These are phyloP conservation scores for Argynnis bischoffii DNA, from an alignment of 2,888 invertebrate genomes.

Conservation along the genomic window DNA sequence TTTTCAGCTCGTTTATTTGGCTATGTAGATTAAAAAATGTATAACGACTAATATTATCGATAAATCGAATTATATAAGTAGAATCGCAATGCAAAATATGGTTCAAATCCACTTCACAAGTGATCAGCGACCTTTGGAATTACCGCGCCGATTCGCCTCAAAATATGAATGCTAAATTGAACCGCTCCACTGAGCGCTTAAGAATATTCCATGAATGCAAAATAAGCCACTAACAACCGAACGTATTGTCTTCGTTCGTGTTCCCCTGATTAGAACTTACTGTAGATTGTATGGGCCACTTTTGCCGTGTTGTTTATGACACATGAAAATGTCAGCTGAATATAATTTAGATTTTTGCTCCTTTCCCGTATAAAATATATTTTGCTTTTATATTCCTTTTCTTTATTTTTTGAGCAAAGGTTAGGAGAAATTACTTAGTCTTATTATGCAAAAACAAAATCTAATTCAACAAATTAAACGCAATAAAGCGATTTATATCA, in stretches of 20 bases:
- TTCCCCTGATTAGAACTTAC: slow-evolving; percentile 67
- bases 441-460: neutral
- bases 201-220: slow-evolving; percentile 80
- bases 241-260: slow-evolving; percentile 65
- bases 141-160: slow-evolving; percentile 71
- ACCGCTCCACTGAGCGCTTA: slow-evolving; percentile 68
- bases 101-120: slow-evolving; percentile 24
- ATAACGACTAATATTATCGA: neutral
- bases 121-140: slow-evolving; percentile 66
- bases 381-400: slow-evolving; percentile 14
- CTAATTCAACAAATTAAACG: slow-evolving; percentile 7
- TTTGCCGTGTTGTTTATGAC: slow-evolving; percentile 41
- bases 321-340: slow-evolving; percentile 38
- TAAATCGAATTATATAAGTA: slow-evolving; percentile 4
- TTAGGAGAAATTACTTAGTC: neutral
- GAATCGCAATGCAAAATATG: slow-evolving; percentile 20
- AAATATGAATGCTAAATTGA: slow-evolving; percentile 78
- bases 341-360: slow-evolving; percentile 18
- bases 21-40: too few species aligned
- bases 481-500: slow-evolving; percentile 6
- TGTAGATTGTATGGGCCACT: slow-evolving; percentile 49
- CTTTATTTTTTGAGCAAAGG: neutral
- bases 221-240: slow-evolving; percentile 70
- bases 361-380: slow-evolving; percentile 2
- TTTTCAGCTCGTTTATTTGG: too few species aligned